Conservation (phyloP, 2,888 invertebrate species). For the Nemurella pictetii region DNA sequence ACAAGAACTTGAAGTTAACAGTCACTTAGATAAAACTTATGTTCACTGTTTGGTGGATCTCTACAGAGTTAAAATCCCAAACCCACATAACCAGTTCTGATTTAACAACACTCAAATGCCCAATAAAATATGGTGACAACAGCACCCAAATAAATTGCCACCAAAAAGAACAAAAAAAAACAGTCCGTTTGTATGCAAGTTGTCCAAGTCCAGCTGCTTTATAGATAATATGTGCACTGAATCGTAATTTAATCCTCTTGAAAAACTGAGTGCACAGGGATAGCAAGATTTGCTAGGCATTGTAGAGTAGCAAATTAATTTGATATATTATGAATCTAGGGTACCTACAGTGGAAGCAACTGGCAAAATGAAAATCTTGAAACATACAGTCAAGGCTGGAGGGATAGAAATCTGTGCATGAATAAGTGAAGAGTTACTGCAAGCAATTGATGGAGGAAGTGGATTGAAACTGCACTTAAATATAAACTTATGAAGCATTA, state of each 20-base stretch:
- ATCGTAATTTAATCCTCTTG: neutral
- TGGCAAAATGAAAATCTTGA: no score
- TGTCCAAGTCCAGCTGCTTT: neutral
- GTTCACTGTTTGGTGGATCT: neutral
- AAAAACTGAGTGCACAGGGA: neutral
- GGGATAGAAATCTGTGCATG: neutral
- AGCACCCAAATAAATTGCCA: conserved; percentile 12
- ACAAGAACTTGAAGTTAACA: neutral
- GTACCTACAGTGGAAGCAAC: no score
- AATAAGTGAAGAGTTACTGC: neutral
- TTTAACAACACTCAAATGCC: neutral
- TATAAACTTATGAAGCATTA: neutral
- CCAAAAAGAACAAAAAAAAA: no score
- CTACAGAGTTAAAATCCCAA: neutral
- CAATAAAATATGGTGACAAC: conserved; percentile 10
- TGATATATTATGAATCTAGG: no score
- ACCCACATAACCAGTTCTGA: conserved; percentile 17
- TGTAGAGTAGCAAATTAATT: no score
- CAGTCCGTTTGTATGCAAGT: neutral
- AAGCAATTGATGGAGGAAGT: neutral
- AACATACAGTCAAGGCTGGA: neutral
- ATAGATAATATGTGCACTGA: neutral
- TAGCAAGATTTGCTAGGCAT: neutral
- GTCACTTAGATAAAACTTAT: neutral
- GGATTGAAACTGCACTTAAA: neutral